Evolutionary conservation across 1,140 invertebrate species (phyloP), one percentile per base, ranked within the genome.

Genomic region (Zaprionus capensis): DNA sequence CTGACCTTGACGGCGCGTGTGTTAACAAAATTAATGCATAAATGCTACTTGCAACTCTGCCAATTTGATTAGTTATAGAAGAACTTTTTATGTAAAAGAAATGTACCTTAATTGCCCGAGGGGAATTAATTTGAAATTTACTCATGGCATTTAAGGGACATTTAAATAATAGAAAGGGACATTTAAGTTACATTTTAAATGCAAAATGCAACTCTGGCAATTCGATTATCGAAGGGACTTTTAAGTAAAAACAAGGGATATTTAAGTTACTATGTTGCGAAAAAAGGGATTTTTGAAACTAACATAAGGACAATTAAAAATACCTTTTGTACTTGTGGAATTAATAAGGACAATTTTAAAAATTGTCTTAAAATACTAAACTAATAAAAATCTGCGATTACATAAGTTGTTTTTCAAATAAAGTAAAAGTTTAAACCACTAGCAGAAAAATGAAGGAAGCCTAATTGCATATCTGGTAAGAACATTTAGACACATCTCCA

Each of bases 1-100:
- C 20, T 51, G 46, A 51, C 46, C 46, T 51, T 51, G 46, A 51
- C 4, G 11, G 17, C 20, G 12, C 20, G 46, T 51, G 20, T 24
- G 46, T 51, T 51, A 51, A 51, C 46, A 51, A 22, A 22, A 24
- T 51, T 51, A 51, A 51, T 24, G 20, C 20, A 51, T 14, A 24
- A 51, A 51, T 24, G 11, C 46, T 22, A 4, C 20, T 24, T 51
- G 46, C 20, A 51, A 24, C 46, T 20, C 46, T 20, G 20, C 0
- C 46, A 49, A 49, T 22, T 49, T 17, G 46, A 49, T 49, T 49
- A 49, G 20, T 22, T 20, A 49, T 49, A 17, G 46, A 2, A 20
- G 7, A 49, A 49, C 3, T 44, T 44, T 7, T 7, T 31, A 31
- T 44, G 15, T 5, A 12, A 49, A 20, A 7, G 20, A 20, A 49